Percentiles rank a stretch among this genome's conserved stretches.
These are phyloP conservation scores for Scelioninae gen. 1 DNA, from an alignment of 2,888 invertebrate species.

Conservation along the genomic window DNA sequence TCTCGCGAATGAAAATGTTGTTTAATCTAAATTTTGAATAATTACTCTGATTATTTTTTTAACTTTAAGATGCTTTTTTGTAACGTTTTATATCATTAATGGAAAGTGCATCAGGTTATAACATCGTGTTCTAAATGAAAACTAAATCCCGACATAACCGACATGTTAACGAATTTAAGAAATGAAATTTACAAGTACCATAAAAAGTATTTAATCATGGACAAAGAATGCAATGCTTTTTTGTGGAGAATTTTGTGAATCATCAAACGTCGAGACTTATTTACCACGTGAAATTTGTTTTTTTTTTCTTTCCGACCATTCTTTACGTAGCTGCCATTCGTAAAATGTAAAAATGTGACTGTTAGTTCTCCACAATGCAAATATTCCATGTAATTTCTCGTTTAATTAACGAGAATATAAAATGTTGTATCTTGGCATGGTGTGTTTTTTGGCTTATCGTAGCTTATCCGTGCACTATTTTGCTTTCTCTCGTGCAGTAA, in stretches of 20 bases:
- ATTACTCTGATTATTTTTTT: too few relatives aligned
- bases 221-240: slow-evolving; percentile 41
- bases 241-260: slow-evolving; percentile 18
- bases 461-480: slow-evolving; percentile 12
- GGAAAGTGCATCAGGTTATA: slow-evolving; percentile 2
- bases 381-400: slow-evolving; percentile 54
- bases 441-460: slow-evolving; percentile 11
- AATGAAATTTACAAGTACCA: slow-evolving; percentile 15
- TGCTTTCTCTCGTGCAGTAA: neutral
- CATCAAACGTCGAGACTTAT: slow-evolving; percentile 48
- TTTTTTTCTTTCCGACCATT: slow-evolving; percentile 29
- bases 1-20: too few relatives aligned
- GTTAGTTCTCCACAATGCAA: slow-evolving; percentile 39
- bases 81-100: too few relatives aligned
- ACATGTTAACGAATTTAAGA: slow-evolving; percentile 38
- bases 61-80: too few relatives aligned
- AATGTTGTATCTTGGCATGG: slow-evolving; percentile 37
- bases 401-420: slow-evolving; percentile 59
- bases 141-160: slow-evolving; percentile 19
- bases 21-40: too few relatives aligned
- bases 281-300: slow-evolving; percentile 45
- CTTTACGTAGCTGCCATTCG: slow-evolving; percentile 38
- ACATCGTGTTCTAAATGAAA: slow-evolving; percentile 22
- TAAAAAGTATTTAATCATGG: slow-evolving; percentile 50
- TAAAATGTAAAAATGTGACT: slow-evolving; percentile 46